Base-by-base conservation (phyloP, 2,888 invertebrate species). In the Synergus itoensis region DNA sequence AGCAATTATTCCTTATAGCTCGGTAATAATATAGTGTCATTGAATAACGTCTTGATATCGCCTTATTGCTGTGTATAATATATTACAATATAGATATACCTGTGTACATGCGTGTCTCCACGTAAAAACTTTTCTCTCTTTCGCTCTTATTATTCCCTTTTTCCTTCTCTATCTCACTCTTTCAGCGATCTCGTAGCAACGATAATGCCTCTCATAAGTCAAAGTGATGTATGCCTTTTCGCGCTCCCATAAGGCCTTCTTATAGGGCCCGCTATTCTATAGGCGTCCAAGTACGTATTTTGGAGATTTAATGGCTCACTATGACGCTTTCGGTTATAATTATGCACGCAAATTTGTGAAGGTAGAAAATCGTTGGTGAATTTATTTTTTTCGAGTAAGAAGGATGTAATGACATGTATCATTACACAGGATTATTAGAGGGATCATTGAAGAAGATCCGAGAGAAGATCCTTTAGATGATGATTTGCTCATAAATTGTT, bases 161-260 rank as follows among this genome's bases (percentile, higher is more conserved):
- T 80, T 78, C 78, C 76, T 78, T 78, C 78, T 67, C 76, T 76
- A n/a, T 64, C 76, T 80, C 80, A 62, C 78, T 79, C 18, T 80
- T 81, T 83, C 80, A 75, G 77, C 75, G 43, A 62, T 79, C 73
- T 80, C 78, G 48, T 77, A 79, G 81, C 80, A 83, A 85, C 87
- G 88, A 87, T 89, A 90, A 89, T 88, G 87, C 88, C 86, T 87
- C 87, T 88, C 90, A 88, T 90, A 90, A 90, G 87, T 90, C 90
- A 89, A 87, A 87, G 86, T 89, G 89, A 90, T 89, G 87, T 87
- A 90, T 88, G 86, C 85, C 86, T 84, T 80, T 87, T 88, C 86
- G 84, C 83, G 83, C 85, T 82, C 84, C 81, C 85, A 84, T 86
- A 86, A 86, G 84, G 81, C 82, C 81, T 84, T 84, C 85, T 86